Conservation (phyloP, 2,113 vertebrate genomes). For the Oriolus oriolus region DNA sequence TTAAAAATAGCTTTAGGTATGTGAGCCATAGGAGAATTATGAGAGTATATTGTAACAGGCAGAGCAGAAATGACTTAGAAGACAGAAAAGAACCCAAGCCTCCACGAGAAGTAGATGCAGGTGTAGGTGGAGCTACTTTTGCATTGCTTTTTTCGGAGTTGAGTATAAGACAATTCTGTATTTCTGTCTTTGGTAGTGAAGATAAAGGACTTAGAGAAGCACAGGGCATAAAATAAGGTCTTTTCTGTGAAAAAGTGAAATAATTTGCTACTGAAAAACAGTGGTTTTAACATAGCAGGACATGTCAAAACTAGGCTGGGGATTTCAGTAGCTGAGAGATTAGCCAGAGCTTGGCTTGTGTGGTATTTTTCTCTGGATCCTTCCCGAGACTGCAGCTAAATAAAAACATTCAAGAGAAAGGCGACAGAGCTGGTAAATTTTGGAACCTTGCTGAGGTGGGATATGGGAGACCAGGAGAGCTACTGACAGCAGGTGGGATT, state of each 20-base stretch:
- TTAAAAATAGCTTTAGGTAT: neutral
- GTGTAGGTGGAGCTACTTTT: neutral
- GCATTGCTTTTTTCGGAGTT: neutral
- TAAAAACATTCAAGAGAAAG: neutral
- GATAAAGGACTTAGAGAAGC: neutral
- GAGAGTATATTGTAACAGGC: neutral
- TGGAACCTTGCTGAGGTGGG: neutral
- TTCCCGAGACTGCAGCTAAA: neutral
- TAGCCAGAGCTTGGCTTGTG: neutral
- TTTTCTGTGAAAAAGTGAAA: neutral
- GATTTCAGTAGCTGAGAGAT: neutral
- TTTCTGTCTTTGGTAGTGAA: neutral
- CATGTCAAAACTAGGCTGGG: neutral
- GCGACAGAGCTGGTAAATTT: neutral
- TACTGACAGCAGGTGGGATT: neutral
- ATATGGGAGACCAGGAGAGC: neutral
- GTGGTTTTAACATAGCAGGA: neutral
- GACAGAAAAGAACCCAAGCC: neutral
- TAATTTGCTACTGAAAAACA: neutral
- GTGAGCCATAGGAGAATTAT: neutral
- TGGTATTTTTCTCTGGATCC: neutral
- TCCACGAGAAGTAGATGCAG: neutral
- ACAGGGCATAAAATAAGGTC: neutral
- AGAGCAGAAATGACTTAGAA: neutral
- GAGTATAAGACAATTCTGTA: neutral